Evolutionary conservation across 2,888 invertebrate genomes (phyloP), one percentile per base, ranked within the genome.

Genomic region (Agonum fuliginosum): DNA sequence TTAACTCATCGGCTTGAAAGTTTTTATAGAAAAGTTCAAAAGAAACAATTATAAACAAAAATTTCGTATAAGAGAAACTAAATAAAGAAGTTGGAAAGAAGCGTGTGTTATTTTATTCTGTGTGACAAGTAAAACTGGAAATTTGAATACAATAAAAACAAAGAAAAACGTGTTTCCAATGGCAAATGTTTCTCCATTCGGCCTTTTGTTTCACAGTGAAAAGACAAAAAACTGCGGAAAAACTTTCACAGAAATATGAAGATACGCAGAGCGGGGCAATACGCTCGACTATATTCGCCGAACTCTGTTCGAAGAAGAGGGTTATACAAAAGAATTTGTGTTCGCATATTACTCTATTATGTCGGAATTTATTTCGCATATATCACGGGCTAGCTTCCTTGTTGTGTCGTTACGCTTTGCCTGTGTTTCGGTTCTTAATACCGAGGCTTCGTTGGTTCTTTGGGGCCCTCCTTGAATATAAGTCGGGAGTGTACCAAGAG

Each of bases 291-390:
- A 62, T 62, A 27, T 62, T 14, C 30, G 46, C 12, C 6, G 41
- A 67, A 67, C 43, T 72, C 54, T 3, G 72, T 72, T 72, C 43
- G 58, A 72, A 72, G 58, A 72, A 72, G 54, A 72, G 72, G 72
- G 72, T 72, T 72, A 72, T 58, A 37, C 51, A 72, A 72, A 72
- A 58, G 54, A 72, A 72, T 72, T 72, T 72, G 72, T 72, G 72
- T 72, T 58, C 58, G 72, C 72, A 72, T 72, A 72, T 72, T 72
- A 72, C 72, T 72, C 72, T 72, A 72, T 72, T 72, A 72, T 58
- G 58, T 37, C 54, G 72, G 78, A 79, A 78, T 78, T 79, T 78
- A 79, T 79, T 78, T 78, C 78, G 67, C 79, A 79, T 79, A 74
- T 78, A 79, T 79, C 78, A 79, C 48, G 51, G 54, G 69, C 41